Evolutionary conservation across 2,113 vertebrate species (phyloP), one percentile per base, ranked within the genome.

Genomic region (Onychorhynchus coronatus): DNA sequence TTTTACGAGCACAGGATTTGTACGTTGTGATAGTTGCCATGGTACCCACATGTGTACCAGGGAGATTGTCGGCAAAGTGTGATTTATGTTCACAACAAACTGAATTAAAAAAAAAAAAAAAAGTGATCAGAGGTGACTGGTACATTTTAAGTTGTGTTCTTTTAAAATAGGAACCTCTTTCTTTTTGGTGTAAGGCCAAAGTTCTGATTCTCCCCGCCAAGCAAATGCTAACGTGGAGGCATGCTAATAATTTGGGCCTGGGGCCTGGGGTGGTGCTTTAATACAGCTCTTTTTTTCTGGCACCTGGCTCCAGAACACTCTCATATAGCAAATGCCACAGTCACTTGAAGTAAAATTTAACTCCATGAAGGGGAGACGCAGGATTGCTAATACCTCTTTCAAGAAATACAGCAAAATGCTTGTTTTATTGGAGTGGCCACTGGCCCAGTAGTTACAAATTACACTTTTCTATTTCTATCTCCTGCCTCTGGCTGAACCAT

Each of bases 1-100:
- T 92, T 96, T 94, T 93, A 83, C 11, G 4, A 90, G 79, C 71
- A 25, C 37, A 88, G 95, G 91, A 71, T 81, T 90, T 84, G 77
- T 82, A 74, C 14, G 1, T 21, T 91, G 27, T 74, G 95, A 97
- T 96, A 92, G 96, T 91, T 96, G 91, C 95, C 81, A 92, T 97
- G 95, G 87, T 41, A 89, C 44, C 96, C 90, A 81, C 93, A 73
- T 92, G 85, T 93, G 75, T 86, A 78, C 75, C 44, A 68, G 55
- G 62, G 41, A 93, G 88, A 88, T 83, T 95, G 68, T 74, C 7
- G 6, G 59, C 68, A 39, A 66, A 67, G n/a, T 81, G 62, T 94
- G 86, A 94, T 90, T 96, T 96, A 88, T 86, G 63, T 83, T 90
- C 91, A 73, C 83, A 93, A 66, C 66, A 89, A 78, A 84, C n/a